Evolutionary conservation across 2,888 invertebrate species (phyloP).

Genomic region (Pristionchus arcanus): DNA sequence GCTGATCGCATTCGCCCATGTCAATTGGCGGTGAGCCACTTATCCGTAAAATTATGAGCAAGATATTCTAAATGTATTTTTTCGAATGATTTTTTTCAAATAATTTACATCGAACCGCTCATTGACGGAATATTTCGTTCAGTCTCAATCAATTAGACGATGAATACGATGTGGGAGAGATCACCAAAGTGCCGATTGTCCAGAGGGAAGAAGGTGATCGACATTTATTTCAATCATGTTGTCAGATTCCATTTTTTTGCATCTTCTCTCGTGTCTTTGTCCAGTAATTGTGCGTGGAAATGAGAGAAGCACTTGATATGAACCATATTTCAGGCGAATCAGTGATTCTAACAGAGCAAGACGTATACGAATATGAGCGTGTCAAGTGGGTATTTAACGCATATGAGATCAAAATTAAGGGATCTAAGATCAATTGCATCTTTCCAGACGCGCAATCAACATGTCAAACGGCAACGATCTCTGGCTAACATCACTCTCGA

Average conservation of each 20-base stretch:
- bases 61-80: too few relatives aligned
- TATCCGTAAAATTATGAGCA: too few relatives aligned
- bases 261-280: too few relatives aligned
- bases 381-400: constrained; percentile 31
- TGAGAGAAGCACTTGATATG: too few relatives aligned
- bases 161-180: neutral
- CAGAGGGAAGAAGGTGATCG: constrained; percentile 21
- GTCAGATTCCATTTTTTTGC: too few relatives aligned
- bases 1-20: constrained; percentile 41
- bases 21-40: constrained; percentile 34
- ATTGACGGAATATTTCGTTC: neutral
- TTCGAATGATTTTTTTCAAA: too few relatives aligned
- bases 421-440: neutral
- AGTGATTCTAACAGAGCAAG: neutral
- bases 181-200: constrained; percentile 16
- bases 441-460: constrained; percentile 43
- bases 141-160: constrained; percentile 9
- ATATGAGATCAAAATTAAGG: neutral
- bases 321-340: neutral
- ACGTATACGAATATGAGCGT: neutral
- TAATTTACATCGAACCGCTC: too few relatives aligned
- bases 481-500: constrained; percentile 70
- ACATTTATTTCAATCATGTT: too few relatives aligned
- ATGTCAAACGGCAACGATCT: constrained; percentile 58
- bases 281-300: too few relatives aligned